Percentiles rank a stretch among this genome's conserved stretches.
phyloP scores from a whole-genome alignment of 2,888 invertebrate genomes.

The Mycogona germanica region DNA sequence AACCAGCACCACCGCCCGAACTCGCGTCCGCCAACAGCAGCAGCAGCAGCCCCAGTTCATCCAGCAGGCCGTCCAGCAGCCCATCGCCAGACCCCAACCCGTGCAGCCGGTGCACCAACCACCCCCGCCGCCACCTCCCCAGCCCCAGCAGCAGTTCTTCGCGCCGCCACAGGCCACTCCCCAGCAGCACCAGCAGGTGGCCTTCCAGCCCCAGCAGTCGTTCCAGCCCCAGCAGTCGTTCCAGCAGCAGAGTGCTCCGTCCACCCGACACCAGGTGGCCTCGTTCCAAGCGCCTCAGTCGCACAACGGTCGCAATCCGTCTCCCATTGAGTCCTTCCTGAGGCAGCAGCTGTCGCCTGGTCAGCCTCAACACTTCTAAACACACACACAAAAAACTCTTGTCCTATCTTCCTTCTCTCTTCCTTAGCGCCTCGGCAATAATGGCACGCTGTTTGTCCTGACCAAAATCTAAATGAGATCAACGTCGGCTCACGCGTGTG shows the following conservation, averaged over 20 bases:
- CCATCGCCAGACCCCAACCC: constrained; percentile 6
- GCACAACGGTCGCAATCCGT: constrained; percentile 8
- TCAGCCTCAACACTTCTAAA: constrained; percentile 10
- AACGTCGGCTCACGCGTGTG: too few relatives aligned
- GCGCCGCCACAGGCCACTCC: constrained; percentile 1
- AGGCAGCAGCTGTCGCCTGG: constrained; percentile 9
- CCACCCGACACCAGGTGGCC: neutral
- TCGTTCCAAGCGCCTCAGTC: constrained; percentile 4
- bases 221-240: neutral
- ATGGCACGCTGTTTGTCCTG: too few relatives aligned
- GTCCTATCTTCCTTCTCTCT: too few relatives aligned
- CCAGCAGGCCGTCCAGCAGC: neutral
- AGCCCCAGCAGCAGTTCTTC: neutral
- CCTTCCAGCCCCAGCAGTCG: neutral
- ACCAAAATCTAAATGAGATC: too few relatives aligned
- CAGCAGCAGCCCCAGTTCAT: neutral
- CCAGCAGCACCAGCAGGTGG: neutral
- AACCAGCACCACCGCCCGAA: constrained; percentile 4
- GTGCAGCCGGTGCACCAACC: constrained; percentile 4
- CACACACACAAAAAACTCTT: too few relatives aligned
- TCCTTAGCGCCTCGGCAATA: too few relatives aligned
- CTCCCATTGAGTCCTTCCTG: constrained; percentile 16
- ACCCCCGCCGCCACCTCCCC: constrained; percentile 13
- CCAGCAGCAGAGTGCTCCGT: neutral
- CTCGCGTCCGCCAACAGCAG: neutral